Evolutionary conservation across 2,797 vertebrate species (phyloP), one percentile per base, ranked within the genome.

Genomic region (Leptatherina wallacei): DNA sequence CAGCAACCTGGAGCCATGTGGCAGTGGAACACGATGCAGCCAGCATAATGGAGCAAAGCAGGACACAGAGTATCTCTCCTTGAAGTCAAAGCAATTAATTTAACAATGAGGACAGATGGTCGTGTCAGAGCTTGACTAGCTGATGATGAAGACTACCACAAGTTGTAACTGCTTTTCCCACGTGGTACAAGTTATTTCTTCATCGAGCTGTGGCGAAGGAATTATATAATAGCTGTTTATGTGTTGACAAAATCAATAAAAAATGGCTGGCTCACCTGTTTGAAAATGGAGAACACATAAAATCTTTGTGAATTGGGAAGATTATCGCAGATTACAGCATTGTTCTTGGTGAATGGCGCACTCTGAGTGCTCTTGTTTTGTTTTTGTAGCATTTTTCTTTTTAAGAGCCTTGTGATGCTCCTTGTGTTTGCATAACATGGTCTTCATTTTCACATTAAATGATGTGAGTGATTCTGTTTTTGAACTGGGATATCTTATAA

Each of bases 51-150:
- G 71, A 76, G 70, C 65, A 3, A 30, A 62, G 70, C 67, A 36
- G 73, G 65, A 77, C 78, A 49, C 56, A 1, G 13, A 69, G 75
- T 70, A 62, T 65, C 75, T 33, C 44, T 51, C 12, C 64, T 5
- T 42, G 10, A 61, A 73, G 77, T 55, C 4, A n/a, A 47, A 71
- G 71, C 88, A 78, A 83, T 85, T 85, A 85, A 71, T 62, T 10
- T 65, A 72, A 84, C 42, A 3, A 36, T 10, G 36, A 56, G 76
- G 86, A 82, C 79, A 73, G 85, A 86, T 77, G 73, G 80, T 7
- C 7, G 65, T 55, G 85, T 83, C 83, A 71, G 18, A 73, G 40
- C 59, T 7, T 59, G 29, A 7, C 22, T 8, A 49, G 44, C 44
- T 49, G 44, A 22, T 14, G 38, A 40, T 49, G n/a, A 49, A 49